These are phyloP conservation scores for Malurus melanocephalus DNA, from an alignment of 2,113 vertebrate genomes.

Conservation along the genomic window DNA sequence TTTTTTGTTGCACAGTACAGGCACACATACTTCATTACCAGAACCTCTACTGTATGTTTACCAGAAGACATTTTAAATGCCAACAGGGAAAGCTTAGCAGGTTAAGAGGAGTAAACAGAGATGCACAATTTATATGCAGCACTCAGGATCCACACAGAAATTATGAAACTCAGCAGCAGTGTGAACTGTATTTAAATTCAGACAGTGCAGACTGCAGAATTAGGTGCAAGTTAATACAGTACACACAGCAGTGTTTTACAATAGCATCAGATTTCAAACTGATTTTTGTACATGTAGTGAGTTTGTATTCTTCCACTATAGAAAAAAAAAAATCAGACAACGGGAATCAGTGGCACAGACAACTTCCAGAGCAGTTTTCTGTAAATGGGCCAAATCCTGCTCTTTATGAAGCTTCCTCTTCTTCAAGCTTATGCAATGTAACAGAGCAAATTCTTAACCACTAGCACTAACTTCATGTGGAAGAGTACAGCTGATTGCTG, in stretches of 20 bases:
- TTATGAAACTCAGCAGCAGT: neutral
- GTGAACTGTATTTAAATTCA: neutral
- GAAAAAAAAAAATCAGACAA: neutral
- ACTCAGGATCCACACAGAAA: neutral
- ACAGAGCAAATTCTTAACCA: neutral
- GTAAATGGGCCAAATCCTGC: neutral
- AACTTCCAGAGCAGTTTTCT: neutral
- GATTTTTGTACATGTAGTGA: neutral
- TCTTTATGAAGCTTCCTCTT: neutral
- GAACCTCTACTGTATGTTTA: conserved; percentile 1
- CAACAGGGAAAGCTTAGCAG: conserved; percentile 29
- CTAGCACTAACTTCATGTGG: neutral
- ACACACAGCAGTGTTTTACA: neutral
- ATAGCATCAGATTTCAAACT: neutral
- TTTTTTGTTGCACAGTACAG: conserved; percentile 43
- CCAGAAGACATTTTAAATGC: conserved; percentile 5
- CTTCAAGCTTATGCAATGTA: neutral
- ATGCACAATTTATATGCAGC: neutral
- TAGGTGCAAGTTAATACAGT: neutral
- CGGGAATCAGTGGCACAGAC: neutral
- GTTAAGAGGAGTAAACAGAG: conserved; percentile 18
- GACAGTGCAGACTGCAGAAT: neutral
- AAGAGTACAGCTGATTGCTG: neutral
- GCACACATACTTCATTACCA: conserved; percentile 26
- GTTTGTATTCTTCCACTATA: neutral